Base-by-base conservation (phyloP, 1,140 invertebrate species). In the Sweltsa coloradensis region DNA sequence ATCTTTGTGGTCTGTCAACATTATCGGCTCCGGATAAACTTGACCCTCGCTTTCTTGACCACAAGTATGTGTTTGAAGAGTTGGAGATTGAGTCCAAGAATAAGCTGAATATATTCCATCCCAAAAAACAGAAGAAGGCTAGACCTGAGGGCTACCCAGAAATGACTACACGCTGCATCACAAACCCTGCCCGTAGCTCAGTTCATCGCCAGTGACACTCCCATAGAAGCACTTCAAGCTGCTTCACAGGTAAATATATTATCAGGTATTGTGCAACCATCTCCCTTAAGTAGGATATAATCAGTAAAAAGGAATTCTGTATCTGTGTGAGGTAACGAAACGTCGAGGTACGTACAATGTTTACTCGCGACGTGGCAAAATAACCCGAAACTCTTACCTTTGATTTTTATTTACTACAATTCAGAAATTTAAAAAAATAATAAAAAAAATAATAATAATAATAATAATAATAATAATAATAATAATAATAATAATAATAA, bases 1-100 rank as follows among this genome's bases (percentile, higher is more conserved):
- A 99, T 99, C 54, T 99, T 99, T 65, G 87, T 99, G 37, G 92
- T 99, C 5, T 99, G 97, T 65, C 88, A 98, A 68, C 74, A 82
- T 39, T 99, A 89, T 62, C 68, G 89, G 91, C 94, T 5, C 96
- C 96, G 0, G 85, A 89, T 60, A 92, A 87, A 60, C 78, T 99
- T 53, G 96, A 99, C 73, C 79, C 88, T 0, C 89, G 89, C 58
- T 87, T 99, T 57, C 71, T 98, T 49, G 93, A 99, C 70, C 69
- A 89, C 0, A 95, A 94, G 60, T 79, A 91, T 75, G 93, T 99
- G 1, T 99, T 99, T 70, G 83, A 91, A 59, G 93, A 97, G 59
- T 68, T 96, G 22, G 83, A 94, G 48, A 69, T 83, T 40, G 79
- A 85, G 36, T 70, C 79, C 11, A 77, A 73, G 51, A 76, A 75